Evolutionary conservation across 2,888 invertebrate genomes (phyloP).

Genomic region (Amblyjoppa proteus): DNA sequence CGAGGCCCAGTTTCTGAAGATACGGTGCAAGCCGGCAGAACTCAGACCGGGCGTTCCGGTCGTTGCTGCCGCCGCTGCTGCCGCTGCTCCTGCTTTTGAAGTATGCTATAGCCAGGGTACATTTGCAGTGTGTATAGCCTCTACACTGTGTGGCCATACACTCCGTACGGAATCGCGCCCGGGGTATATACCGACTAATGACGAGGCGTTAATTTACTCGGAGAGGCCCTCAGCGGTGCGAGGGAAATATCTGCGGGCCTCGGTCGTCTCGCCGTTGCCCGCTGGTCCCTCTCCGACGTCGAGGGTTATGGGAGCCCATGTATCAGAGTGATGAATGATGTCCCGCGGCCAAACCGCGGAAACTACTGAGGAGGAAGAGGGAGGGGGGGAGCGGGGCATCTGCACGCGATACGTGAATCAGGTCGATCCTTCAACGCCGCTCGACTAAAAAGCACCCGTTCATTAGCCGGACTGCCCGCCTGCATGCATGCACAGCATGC

Average conservation of each 20-base stretch:
- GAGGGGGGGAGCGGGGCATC: slow-evolving; percentile 70
- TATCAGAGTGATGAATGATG: slow-evolving; percentile 81
- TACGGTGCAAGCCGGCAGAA: slow-evolving; percentile 50
- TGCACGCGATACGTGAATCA: slow-evolving; percentile 80
- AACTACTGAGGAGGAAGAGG: slow-evolving; percentile 71
- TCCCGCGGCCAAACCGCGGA: slow-evolving; percentile 75
- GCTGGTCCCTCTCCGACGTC: slow-evolving; percentile 66
- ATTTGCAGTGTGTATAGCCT: slow-evolving; percentile 22
- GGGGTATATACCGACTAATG: slow-evolving; percentile 67
- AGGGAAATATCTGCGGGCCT: slow-evolving; percentile 52
- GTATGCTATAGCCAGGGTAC: background rate
- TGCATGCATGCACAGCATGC: slow-evolving; percentile 51
- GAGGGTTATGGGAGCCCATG: slow-evolving; percentile 77
- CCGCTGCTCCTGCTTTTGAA: slow-evolving; percentile 30
- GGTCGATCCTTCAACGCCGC: slow-evolving; percentile 77
- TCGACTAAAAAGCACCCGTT: slow-evolving; percentile 76
- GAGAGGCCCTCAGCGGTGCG: slow-evolving; percentile 70
- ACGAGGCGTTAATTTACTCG: slow-evolving; percentile 74
- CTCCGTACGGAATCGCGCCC: slow-evolving; percentile 41
- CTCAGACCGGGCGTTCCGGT: slow-evolving; percentile 55
- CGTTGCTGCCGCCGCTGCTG: slow-evolving; percentile 47
- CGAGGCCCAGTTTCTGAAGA: slow-evolving; percentile 67
- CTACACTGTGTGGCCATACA: slow-evolving; percentile 17
- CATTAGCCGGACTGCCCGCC: slow-evolving; percentile 70
- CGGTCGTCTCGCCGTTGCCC: slow-evolving; percentile 54